phyloP scores from a whole-genome alignment of 2,113 vertebrate species.

The Thomomys bottae region DNA sequence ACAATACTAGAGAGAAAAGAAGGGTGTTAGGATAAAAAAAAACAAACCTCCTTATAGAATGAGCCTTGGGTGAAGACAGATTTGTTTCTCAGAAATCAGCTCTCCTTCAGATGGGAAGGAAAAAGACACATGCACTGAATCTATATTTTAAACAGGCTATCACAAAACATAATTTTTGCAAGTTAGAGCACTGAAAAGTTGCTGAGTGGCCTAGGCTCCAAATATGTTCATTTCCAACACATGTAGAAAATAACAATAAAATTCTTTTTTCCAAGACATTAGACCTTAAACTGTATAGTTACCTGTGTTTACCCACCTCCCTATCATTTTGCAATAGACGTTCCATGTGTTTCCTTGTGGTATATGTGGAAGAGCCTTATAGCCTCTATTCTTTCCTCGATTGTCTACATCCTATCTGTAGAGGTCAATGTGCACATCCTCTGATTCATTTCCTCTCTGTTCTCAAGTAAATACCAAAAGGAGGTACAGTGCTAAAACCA shows the following conservation, averaged over 20 bases:
- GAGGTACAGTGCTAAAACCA: background rate
- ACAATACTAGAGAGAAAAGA: background rate
- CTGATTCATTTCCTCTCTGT: background rate
- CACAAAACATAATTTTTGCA: constrained; percentile 30
- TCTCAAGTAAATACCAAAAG: background rate
- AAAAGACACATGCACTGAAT: background rate
- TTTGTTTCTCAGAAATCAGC: background rate
- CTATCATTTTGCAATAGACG: background rate
- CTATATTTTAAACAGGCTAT: background rate
- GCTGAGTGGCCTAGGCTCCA: constrained; percentile 9
- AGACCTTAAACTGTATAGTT: background rate
- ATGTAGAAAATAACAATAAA: constrained; percentile 24
- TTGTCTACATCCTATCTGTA: background rate
- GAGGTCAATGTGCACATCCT: background rate
- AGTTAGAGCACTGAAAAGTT: background rate
- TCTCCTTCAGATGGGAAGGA: background rate
- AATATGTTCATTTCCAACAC: constrained; percentile 20
- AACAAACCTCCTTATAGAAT: background rate
- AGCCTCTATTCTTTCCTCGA: background rate
- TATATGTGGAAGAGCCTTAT: background rate
- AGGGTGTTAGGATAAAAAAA: constrained; percentile 16
- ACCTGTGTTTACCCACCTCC: background rate
- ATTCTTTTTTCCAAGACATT: constrained; percentile 4
- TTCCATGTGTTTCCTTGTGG: background rate
- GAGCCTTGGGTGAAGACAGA: background rate